phyloP scores from a whole-genome alignment of 2,888 invertebrate genomes.

The Pantelozetes paolii region DNA sequence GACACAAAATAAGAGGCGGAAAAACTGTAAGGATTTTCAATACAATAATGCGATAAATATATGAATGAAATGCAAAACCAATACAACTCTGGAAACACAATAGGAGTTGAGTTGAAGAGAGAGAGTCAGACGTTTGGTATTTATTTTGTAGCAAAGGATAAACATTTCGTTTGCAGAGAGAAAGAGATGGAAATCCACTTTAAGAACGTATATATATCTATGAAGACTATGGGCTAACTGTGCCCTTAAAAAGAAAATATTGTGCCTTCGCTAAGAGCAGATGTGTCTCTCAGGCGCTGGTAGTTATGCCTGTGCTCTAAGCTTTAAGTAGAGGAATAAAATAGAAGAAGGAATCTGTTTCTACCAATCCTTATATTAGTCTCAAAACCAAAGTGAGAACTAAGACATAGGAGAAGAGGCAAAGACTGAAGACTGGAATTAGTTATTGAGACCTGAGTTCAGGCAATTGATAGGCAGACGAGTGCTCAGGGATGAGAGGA shows the following conservation, averaged over 20 bases:
- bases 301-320: not conserved
- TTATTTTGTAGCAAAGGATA: conserved; percentile 32
- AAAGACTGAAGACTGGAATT: conserved; percentile 7
- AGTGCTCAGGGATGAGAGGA: not conserved
- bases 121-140: conserved; percentile 9
- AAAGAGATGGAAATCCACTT: conserved; percentile 30
- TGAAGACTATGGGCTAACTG: not conserved
- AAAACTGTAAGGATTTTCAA: conserved; percentile 15
- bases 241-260: conserved; percentile 26
- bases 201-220: not conserved
- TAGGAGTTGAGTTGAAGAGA: not conserved
- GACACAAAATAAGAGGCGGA: not conserved
- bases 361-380: conserved; percentile 19
- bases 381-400: not conserved
- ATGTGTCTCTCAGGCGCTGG: not conserved
- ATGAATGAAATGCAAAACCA: conserved; percentile 31
- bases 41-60: conserved; percentile 21
- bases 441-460: not conserved
- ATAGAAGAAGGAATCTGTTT: conserved; percentile 24
- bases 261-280: conserved; percentile 27
- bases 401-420: not conserved
- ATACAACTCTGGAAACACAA: not conserved
- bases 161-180: conserved; percentile 16
- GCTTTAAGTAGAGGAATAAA: conserved; percentile 25
- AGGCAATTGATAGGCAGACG: conserved; percentile 25